These are phyloP conservation scores for Carlito syrichta DNA, from an alignment of 2,113 vertebrate genomes.

Conservation along the genomic window DNA sequence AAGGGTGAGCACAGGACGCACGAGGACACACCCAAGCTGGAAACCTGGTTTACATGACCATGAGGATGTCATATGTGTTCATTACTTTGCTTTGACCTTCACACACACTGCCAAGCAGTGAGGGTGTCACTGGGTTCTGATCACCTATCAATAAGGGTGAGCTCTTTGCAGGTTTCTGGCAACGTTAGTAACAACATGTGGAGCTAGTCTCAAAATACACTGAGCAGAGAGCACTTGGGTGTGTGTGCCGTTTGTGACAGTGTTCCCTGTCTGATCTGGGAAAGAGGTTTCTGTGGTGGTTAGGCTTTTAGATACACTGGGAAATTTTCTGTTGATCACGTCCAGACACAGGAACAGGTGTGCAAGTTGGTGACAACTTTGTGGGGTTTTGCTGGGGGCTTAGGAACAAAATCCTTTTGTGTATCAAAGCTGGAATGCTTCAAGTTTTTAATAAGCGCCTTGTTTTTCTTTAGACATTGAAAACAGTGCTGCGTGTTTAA, in stretches of 20 bases:
- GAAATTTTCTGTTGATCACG: fast-evolving
- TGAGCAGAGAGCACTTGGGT: fast-evolving
- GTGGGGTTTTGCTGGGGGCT: fast-evolving
- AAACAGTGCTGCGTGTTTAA: neutral
- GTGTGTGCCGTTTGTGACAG: too few relatives aligned
- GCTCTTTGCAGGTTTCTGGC: neutral
- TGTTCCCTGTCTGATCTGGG: neutral
- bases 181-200: fast-evolving
- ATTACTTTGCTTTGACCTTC: neutral
- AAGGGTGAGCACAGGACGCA: fast-evolving
- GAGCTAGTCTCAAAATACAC: neutral
- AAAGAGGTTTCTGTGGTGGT: neutral
- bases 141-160: neutral
- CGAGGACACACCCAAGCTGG: fast-evolving
- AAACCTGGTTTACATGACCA: fast-evolving
- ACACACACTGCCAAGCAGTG: fast-evolving
- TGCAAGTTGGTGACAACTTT: too few relatives aligned
- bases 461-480: fast-evolving
- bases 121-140: neutral
- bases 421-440: too few relatives aligned
- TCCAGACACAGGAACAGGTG: neutral
- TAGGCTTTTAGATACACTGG: fast-evolving
- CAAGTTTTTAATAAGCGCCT: neutral
- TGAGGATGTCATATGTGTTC: fast-evolving
- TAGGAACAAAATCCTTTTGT: fast-evolving